Conservation (phyloP, 2,888 invertebrate species). For the Nemurella pictetii region DNA sequence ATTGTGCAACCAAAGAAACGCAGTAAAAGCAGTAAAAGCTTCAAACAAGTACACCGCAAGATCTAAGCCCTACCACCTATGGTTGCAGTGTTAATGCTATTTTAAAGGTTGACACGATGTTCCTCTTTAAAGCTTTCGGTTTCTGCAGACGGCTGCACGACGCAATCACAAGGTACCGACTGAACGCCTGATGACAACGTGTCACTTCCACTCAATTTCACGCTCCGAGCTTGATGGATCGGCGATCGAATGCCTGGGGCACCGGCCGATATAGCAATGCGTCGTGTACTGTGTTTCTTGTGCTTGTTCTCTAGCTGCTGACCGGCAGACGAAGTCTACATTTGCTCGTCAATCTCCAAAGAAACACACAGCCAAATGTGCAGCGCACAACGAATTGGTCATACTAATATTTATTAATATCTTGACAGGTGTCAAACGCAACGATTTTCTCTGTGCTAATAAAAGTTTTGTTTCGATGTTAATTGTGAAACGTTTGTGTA, state of each 20-base stretch:
- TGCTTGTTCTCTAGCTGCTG: too few species aligned
- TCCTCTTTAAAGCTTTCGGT: neutral
- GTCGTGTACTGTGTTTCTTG: too few species aligned
- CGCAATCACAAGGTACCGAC: constrained; percentile 28
- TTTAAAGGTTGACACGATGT: neutral
- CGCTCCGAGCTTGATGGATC: constrained; percentile 35
- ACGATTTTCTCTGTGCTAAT: too few species aligned
- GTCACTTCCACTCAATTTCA: constrained; percentile 41
- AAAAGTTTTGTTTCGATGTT: too few species aligned
- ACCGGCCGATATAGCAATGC: too few species aligned
- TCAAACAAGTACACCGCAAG: neutral
- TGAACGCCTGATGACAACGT: constrained; percentile 38
- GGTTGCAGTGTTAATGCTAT: neutral
- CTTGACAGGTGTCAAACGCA: too few species aligned
- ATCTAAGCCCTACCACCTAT: neutral
- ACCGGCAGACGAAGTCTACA: too few species aligned
- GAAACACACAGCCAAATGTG: too few species aligned
- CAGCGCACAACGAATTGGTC: too few species aligned
- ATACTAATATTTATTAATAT: too few species aligned
- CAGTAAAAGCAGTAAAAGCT: neutral
- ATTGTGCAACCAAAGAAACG: neutral
- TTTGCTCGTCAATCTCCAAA: too few species aligned
- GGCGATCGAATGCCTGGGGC: constrained; percentile 15
- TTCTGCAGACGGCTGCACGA: neutral
- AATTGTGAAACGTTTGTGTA: too few species aligned